Evolutionary conservation across 2,113 vertebrate species (phyloP).

Genomic region (Microcebus tavaratra): DNA sequence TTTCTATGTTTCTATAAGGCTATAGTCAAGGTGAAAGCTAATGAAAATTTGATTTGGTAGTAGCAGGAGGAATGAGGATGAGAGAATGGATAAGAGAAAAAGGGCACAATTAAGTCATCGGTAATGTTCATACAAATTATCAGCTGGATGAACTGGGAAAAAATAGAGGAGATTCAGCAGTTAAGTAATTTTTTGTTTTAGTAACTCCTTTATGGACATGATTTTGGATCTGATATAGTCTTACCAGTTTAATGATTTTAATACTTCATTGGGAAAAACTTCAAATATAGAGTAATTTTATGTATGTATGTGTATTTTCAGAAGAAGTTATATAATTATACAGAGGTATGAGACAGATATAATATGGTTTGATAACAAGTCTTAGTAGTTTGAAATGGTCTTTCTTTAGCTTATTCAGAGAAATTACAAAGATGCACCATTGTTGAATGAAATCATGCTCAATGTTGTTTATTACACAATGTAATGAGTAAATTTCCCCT

Average conservation of each 20-base stretch:
- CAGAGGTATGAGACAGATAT: not conserved
- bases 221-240: not conserved
- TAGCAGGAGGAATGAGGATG: not conserved
- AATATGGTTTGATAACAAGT: not conserved
- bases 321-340: not conserved
- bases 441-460: not conserved
- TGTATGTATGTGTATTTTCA: not conserved
- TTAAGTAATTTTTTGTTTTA: not conserved
- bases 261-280: not conserved
- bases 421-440: not conserved
- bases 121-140: slow-evolving; percentile 9
- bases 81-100: slow-evolving; percentile 15
- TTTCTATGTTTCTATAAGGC: not conserved
- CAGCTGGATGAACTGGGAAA: not conserved
- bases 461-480: not conserved
- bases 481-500: too few relatives aligned
- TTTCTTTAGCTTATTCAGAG: not conserved
- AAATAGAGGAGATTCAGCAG: not conserved
- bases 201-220: not conserved
- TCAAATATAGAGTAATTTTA: not conserved
- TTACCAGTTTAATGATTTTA: not conserved
- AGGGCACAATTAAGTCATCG: slow-evolving; percentile 20
- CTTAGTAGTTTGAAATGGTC: not conserved
- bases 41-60: slow-evolving; percentile 47
- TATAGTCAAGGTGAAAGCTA: slow-evolving; percentile 51